phyloP scores from a whole-genome alignment of 2,797 vertebrate genomes.

The Todus mexicanus region DNA sequence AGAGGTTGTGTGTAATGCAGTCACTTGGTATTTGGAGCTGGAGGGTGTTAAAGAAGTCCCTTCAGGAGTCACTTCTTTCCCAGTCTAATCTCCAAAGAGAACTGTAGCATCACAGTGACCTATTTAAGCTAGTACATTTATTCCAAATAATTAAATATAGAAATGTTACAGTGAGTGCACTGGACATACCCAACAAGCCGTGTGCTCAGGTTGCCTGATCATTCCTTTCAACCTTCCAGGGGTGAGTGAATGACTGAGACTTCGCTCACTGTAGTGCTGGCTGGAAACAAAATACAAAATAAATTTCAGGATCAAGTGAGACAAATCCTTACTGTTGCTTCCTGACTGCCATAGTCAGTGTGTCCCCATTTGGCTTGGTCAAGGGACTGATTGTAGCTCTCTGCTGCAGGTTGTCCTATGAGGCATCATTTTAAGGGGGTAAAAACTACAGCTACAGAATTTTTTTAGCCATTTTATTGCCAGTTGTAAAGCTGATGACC shows the following conservation, averaged over 20 bases:
- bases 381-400: neutral
- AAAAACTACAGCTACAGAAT: neutral
- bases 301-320: conserved; percentile 14
- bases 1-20: neutral
- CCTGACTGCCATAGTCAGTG: neutral
- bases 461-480: neutral
- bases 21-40: neutral
- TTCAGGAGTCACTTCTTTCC: neutral
- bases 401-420: neutral
- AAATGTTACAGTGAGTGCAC: neutral
- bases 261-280: neutral
- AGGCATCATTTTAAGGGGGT: neutral
- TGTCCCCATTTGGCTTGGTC: neutral
- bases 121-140: conserved; percentile 12
- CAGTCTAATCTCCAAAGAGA: neutral
- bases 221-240: neutral
- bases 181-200: neutral
- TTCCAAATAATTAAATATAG: conserved; percentile 19
- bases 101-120: neutral
- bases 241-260: neutral
- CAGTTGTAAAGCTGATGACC: neutral
- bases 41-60: neutral
- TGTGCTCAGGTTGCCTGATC: neutral
- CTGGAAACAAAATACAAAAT: neutral
- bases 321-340: neutral